Percentiles rank a stretch among this genome's conserved stretches.
Conservation (phyloP, 2,113 vertebrate species). For the Brienomyrus longianalis region DNA sequence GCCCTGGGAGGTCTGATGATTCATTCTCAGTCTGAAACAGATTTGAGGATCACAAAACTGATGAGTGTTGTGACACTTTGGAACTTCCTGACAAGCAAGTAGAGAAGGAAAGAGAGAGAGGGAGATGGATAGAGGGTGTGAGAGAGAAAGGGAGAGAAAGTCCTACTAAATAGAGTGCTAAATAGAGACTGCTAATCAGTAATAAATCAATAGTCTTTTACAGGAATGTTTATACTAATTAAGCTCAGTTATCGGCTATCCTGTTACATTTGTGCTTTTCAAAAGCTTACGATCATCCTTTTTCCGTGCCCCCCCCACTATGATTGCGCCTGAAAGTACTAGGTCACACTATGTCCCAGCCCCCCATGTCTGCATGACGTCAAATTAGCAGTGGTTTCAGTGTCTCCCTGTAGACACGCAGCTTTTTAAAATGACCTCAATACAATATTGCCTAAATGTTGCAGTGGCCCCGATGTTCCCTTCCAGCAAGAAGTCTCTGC, state of each 20-base stretch:
- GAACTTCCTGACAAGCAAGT: slow-evolving; percentile 11
- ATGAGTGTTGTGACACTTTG: neutral
- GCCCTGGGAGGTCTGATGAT: slow-evolving; percentile 17
- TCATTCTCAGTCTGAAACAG: slow-evolving; percentile 8
- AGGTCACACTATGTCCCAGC: neutral
- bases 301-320: neutral
- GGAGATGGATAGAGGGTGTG: slow-evolving; percentile 11
- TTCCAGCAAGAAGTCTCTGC: neutral
- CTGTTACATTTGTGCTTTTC: neutral
- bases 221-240: slow-evolving; percentile 17
- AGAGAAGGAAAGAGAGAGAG: slow-evolving; percentile 19
- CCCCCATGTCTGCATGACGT: neutral
- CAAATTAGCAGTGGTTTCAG: neutral
- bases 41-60: neutral
- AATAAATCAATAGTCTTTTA: slow-evolving; percentile 12
- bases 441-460: slow-evolving; percentile 3
- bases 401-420: neutral
- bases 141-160: slow-evolving; percentile 13
- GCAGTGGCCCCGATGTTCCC: neutral
- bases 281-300: neutral
- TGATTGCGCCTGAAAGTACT: neutral
- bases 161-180: neutral
- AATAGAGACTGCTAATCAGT: slow-evolving; percentile 11
- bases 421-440: slow-evolving; percentile 16
- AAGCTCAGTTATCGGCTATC: neutral